Conservation (phyloP, 2,797 vertebrate species). For the Lemur catta region DNA sequence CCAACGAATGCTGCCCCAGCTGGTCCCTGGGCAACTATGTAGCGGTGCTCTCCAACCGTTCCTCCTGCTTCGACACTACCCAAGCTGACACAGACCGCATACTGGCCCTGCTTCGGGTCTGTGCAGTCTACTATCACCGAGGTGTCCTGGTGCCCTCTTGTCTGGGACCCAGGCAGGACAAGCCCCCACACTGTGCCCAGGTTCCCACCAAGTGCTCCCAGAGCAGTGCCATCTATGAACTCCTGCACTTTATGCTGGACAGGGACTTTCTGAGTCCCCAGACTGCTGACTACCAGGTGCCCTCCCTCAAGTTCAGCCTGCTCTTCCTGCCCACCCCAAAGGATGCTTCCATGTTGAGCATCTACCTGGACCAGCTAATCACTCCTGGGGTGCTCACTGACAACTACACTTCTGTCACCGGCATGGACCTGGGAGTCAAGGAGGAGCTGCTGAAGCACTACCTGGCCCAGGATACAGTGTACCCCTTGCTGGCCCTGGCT, state of each 20-base stretch:
- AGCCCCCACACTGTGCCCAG: constrained; percentile 88
- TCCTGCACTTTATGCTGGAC: constrained; percentile 96
- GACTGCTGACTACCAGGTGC: constrained; percentile 96
- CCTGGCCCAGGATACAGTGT: constrained; percentile 92
- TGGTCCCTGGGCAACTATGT: constrained; percentile 99
- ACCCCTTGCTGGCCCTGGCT: constrained; percentile 91
- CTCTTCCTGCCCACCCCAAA: constrained; percentile 93
- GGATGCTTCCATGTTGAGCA: constrained; percentile 93
- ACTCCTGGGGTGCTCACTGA: constrained; percentile 90
- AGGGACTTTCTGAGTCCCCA: constrained; percentile 96
- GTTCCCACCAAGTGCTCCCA: constrained; percentile 93
- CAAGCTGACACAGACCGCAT: constrained; percentile 91
- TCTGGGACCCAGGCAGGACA: constrained; percentile 84
- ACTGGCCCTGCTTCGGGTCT: constrained; percentile 92
- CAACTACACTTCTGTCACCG: constrained; percentile 94
- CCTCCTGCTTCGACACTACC: constrained; percentile 94
- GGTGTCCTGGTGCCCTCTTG: constrained; percentile 91
- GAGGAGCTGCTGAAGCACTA: constrained; percentile 95
- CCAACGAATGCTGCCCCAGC: constrained; percentile 94
- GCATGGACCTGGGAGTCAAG: constrained; percentile 98
- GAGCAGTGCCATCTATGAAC: constrained; percentile 91
- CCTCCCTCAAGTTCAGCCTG: constrained; percentile 96
- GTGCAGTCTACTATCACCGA: constrained; percentile 93
- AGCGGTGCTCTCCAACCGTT: constrained; percentile 93
- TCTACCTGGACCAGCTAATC: constrained; percentile 93